phyloP scores from a whole-genome alignment of 2,113 vertebrate species.

The Pachyramphus minor region DNA sequence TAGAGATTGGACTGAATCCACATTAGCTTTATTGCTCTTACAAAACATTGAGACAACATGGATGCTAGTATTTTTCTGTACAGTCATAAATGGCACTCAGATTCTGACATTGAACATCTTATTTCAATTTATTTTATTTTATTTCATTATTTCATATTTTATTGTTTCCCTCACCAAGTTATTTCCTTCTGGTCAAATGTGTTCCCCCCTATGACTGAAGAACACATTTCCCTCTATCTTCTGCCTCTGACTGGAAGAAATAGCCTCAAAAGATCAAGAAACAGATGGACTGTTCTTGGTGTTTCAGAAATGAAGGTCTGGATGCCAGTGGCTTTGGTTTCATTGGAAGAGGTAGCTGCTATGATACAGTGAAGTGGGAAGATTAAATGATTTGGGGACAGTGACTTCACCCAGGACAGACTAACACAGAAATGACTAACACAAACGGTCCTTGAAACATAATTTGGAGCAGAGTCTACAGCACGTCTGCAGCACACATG shows the following conservation, averaged over 20 bases:
- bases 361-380: not conserved
- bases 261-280: not conserved
- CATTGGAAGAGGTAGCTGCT: conserved; percentile 3
- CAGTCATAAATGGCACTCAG: not conserved
- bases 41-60: not conserved
- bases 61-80: not conserved
- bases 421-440: conserved; percentile 20
- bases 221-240: not conserved
- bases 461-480: conserved; percentile 35
- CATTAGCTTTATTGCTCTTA: not conserved
- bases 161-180: not conserved
- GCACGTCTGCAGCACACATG: not conserved
- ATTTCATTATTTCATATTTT: not conserved
- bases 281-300: conserved; percentile 1
- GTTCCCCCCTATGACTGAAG: not conserved
- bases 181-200: not conserved
- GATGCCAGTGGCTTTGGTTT: conserved; percentile 33
- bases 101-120: not conserved
- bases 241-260: not conserved
- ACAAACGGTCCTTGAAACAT: conserved; percentile 47
- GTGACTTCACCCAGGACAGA: conserved; percentile 29
- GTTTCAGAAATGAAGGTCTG: conserved; percentile 23
- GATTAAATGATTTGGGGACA: conserved; percentile 30
- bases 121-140: not conserved
- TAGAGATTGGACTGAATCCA: not conserved